These are phyloP conservation scores for Saxicola maurus DNA, from an alignment of 2,797 vertebrate species.

Conservation along the genomic window DNA sequence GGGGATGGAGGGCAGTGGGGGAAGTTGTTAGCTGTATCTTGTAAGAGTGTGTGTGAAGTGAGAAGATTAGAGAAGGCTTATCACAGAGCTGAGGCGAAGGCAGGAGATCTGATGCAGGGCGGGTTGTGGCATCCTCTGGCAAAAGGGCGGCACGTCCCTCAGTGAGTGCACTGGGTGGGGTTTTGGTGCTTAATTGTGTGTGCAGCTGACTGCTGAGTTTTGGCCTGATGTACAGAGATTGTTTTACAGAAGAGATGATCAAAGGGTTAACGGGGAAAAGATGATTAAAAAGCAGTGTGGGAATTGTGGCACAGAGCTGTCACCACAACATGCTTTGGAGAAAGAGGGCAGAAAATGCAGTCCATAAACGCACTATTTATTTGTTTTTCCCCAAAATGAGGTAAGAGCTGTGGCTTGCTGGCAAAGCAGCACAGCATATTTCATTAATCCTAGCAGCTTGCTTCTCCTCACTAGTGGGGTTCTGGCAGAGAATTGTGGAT, in stretches of 20 bases:
- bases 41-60: not conserved
- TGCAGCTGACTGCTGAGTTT: not conserved
- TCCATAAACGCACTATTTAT: not conserved
- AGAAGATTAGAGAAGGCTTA: constrained; percentile 26
- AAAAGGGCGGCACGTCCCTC: not conserved
- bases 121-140: not conserved
- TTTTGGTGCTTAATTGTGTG: not conserved
- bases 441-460: not conserved
- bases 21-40: constrained; percentile 26
- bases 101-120: not conserved
- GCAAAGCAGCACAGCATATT: not conserved
- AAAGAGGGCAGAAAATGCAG: not conserved
- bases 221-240: not conserved
- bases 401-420: not conserved
- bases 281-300: not conserved
- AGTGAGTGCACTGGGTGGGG: not conserved
- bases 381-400: not conserved
- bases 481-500: not conserved
- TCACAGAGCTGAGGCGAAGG: not conserved
- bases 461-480: not conserved
- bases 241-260: not conserved
- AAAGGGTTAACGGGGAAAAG: not conserved
- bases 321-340: not conserved
- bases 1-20: not conserved
- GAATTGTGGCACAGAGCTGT: not conserved